Evolutionary conservation across 2,888 invertebrate species (phyloP).

Genomic region (Carcina quercana): DNA sequence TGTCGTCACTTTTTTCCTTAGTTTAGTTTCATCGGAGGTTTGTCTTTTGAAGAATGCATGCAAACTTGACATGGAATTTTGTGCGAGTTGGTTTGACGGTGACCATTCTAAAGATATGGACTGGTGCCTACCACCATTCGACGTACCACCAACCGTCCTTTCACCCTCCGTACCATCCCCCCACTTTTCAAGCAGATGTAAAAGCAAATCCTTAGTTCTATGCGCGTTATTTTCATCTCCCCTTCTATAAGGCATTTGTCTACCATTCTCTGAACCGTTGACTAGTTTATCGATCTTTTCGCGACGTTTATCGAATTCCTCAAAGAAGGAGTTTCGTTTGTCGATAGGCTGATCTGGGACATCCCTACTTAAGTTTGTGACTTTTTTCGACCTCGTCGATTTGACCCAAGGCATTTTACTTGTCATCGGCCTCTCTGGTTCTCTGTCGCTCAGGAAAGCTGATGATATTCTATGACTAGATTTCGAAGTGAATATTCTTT

Average conservation of each 20-base stretch:
- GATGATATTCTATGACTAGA: conserved; percentile 57
- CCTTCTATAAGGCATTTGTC: conserved; percentile 62
- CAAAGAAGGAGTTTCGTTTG: conserved; percentile 69
- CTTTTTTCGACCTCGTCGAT: conserved; percentile 76
- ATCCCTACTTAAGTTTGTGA: conserved; percentile 81
- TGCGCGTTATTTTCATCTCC: conserved; percentile 76
- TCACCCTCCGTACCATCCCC: conserved; percentile 73
- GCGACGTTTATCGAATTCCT: conserved; percentile 60
- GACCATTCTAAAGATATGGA: conserved; percentile 86
- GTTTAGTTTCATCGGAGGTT: conserved; percentile 63
- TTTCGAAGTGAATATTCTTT: conserved; percentile 53
- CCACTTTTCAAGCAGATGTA: conserved; percentile 85
- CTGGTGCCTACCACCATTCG: conserved; percentile 72
- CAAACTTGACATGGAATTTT: conserved; percentile 85
- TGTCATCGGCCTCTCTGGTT: conserved; percentile 60
- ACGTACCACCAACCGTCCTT: conserved; percentile 69
- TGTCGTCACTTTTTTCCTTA: conserved; percentile 55
- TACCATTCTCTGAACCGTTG: conserved; percentile 53
- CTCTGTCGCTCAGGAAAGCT: conserved; percentile 50
- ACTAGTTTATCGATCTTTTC: conserved; percentile 64
- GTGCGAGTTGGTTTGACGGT: conserved; percentile 81
- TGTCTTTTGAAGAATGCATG: conserved; percentile 85
- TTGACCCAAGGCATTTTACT: conserved; percentile 72
- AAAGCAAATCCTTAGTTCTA: conserved; percentile 83
- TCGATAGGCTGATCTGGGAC: conserved; percentile 79